Evolutionary conservation across 2,113 vertebrate genomes (phyloP).

Genomic region (Caranx melampygus): DNA sequence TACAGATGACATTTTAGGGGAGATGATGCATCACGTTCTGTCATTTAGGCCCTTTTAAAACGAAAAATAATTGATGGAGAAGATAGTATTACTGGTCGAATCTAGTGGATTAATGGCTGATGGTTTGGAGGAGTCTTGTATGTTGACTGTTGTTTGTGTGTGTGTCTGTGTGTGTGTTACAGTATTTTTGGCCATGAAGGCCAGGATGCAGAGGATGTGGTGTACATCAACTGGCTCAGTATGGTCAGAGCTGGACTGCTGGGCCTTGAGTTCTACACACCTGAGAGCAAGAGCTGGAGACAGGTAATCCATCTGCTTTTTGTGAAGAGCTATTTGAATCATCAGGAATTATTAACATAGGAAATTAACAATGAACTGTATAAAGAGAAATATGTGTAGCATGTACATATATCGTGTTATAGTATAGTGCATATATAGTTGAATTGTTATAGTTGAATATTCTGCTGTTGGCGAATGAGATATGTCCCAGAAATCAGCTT

Average conservation of each 20-base stretch:
- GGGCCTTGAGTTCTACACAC: constrained; percentile 92
- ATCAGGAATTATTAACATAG: too few species aligned
- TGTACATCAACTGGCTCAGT: constrained; percentile 93
- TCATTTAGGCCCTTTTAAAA: background rate
- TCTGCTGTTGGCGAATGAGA: too few species aligned
- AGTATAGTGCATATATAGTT: too few species aligned
- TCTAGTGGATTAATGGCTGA: background rate
- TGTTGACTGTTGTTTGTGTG: background rate
- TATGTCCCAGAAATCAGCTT: too few species aligned
- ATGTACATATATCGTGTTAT: too few species aligned
- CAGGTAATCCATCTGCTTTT: constrained; percentile 81
- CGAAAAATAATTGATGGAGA: too few species aligned
- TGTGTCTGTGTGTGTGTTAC: constrained; percentile 30
- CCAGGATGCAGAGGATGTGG: constrained; percentile 86
- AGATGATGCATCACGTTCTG: background rate
- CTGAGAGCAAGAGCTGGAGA: constrained; percentile 89
- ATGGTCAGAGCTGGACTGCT: constrained; percentile 91
- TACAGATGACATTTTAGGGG: background rate
- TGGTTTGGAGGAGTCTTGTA: background rate
- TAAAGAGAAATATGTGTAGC: too few species aligned
- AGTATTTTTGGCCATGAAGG: constrained; percentile 91
- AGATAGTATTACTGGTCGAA: too few species aligned
- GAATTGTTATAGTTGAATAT: too few species aligned
- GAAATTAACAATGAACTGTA: too few species aligned
- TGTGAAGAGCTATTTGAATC: too few species aligned